Percentiles rank a stretch among this genome's conserved stretches.
Conservation (phyloP, 2,888 invertebrate genomes). For the Argyresthia albistria region DNA sequence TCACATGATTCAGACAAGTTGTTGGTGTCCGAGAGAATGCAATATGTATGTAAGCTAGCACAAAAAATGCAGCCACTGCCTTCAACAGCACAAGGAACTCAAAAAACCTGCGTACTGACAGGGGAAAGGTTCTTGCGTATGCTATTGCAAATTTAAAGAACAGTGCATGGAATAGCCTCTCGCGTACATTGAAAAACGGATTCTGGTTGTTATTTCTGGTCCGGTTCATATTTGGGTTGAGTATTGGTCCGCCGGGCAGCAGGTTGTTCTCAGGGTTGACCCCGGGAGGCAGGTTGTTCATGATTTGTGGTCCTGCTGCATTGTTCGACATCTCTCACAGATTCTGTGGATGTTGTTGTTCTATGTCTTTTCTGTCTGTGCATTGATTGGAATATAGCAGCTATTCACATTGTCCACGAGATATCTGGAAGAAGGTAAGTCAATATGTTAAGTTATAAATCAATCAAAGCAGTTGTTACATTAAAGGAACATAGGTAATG, state of each 20-base stretch:
- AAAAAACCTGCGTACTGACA: constrained; percentile 84
- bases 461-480: not conserved
- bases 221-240: constrained; percentile 64
- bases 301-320: constrained; percentile 41
- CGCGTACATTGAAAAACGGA: constrained; percentile 88
- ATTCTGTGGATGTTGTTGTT: not conserved
- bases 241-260: constrained; percentile 67
- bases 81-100: constrained; percentile 88
- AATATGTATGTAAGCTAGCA: constrained; percentile 95
- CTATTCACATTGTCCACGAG: not conserved
- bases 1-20: constrained; percentile 91
- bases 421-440: not conserved
- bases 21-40: constrained; percentile 94
- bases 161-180: constrained; percentile 93
- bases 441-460: not conserved
- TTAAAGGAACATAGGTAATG: not conserved
- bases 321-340: constrained; percentile 15
- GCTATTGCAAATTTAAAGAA: constrained; percentile 93
- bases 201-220: constrained; percentile 77
- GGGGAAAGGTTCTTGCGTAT: constrained; percentile 93
- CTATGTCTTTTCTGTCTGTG: not conserved
- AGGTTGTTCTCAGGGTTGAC: constrained; percentile 67
- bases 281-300: constrained; percentile 60
- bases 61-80: constrained; percentile 86
- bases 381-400: not conserved